A percentile compares a stretch with the other conserved stretches of the same genome.
phyloP scores from a whole-genome alignment of 2,888 invertebrate species.

The Tetropium fuscum region DNA sequence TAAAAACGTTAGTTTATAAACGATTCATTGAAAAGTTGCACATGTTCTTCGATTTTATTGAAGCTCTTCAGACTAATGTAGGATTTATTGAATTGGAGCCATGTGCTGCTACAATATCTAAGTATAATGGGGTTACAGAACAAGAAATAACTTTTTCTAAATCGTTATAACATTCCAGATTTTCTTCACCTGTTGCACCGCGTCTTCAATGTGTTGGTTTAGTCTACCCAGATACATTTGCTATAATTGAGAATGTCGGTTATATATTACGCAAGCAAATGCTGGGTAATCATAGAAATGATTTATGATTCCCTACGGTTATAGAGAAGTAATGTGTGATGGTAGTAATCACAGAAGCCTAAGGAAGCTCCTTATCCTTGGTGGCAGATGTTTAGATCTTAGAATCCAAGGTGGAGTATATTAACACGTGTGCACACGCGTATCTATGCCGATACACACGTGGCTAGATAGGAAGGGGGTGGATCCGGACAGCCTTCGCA shows the following conservation, averaged over 20 bases:
- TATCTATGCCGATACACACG: slow-evolving; percentile 24
- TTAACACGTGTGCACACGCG: slow-evolving; percentile 29
- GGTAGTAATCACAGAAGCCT: slow-evolving; percentile 28
- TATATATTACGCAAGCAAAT: slow-evolving; percentile 16
- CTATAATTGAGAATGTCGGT: slow-evolving; percentile 23
- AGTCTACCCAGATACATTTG: slow-evolving; percentile 4
- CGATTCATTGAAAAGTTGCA: too few species aligned
- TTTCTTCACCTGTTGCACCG: too few species aligned
- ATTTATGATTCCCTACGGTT: slow-evolving; percentile 25
- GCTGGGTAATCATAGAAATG: slow-evolving; percentile 20
- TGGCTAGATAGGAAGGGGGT: slow-evolving; percentile 31
- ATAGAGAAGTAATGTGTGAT: slow-evolving; percentile 25
- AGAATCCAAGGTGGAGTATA: slow-evolving; percentile 18
- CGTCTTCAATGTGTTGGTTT: too few species aligned
- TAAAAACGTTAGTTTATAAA: too few species aligned
- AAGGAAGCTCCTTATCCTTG: slow-evolving; percentile 16
- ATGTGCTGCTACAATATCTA: too few species aligned
- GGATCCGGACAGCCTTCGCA: slow-evolving; percentile 29
- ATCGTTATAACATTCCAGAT: too few species aligned
- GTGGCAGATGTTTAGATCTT: slow-evolving; percentile 30
- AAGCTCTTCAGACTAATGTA: too few species aligned
- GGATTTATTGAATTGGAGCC: too few species aligned
- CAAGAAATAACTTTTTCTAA: too few species aligned
- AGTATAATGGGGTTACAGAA: too few species aligned
- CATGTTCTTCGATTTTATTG: too few species aligned